Conservation (phyloP, 2,888 invertebrate species). For the Smittia sp. region DNA sequence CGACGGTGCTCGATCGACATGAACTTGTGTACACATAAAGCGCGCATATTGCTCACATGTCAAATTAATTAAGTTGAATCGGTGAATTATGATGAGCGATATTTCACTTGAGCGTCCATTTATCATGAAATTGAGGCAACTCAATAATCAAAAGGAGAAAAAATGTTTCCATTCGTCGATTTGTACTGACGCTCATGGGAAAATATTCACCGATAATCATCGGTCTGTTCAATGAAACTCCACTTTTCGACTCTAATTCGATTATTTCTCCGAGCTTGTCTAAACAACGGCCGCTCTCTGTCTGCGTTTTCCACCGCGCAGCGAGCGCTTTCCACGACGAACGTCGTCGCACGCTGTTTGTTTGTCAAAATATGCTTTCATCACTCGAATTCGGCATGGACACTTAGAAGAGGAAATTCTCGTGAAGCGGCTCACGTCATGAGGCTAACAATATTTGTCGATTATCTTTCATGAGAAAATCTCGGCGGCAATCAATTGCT, state of each 20-base stretch:
- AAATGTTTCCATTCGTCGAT: neutral
- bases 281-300: neutral
- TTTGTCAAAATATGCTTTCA: slow-evolving; percentile 29
- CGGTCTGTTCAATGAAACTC: slow-evolving; percentile 1
- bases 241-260: neutral
- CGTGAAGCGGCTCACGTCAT: slow-evolving; percentile 6
- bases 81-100: slow-evolving; percentile 40
- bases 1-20: neutral
- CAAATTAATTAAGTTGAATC: slow-evolving; percentile 41
- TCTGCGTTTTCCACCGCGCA: slow-evolving; percentile 10
- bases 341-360: slow-evolving; percentile 2
- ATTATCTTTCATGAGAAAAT: slow-evolving; percentile 38
- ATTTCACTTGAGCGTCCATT: slow-evolving; percentile 36
- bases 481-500: neutral
- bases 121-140: slow-evolving; percentile 25
- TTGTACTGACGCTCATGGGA: slow-evolving; percentile 12
- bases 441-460: neutral
- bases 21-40: neutral
- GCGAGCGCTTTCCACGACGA: neutral
- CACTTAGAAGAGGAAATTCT: slow-evolving; percentile 2
- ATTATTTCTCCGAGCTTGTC: neutral
- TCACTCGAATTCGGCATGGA: neutral
- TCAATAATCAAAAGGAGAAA: neutral
- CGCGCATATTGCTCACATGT: slow-evolving; percentile 37
- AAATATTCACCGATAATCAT: slow-evolving; percentile 21